Conservation (phyloP, 2,888 invertebrate genomes). For the Frankliniella intonsa region DNA sequence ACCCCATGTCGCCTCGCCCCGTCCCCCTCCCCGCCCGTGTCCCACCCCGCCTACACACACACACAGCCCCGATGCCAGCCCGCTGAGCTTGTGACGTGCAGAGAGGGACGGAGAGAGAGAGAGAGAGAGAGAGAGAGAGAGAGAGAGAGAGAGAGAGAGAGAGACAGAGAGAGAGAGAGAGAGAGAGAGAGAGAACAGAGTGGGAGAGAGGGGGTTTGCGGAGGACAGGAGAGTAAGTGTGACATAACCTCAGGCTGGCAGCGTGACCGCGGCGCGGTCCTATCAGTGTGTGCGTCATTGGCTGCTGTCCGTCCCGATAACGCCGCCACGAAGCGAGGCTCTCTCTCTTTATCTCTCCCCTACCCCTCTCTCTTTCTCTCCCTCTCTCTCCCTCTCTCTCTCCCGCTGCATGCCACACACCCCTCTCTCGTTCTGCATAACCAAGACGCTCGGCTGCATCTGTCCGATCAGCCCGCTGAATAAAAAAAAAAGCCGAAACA, state of each 20-base stretch:
- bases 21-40: background rate
- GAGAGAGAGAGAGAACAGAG: background rate
- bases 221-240: background rate
- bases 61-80: background rate
- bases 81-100: background rate
- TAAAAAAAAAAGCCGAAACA: slow-evolving; percentile 5
- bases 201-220: background rate
- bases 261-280: background rate
- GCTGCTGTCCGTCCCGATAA: slow-evolving; percentile 6
- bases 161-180: slow-evolving; percentile 3
- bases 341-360: no score
- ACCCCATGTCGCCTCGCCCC: background rate
- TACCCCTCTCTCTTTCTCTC: no score
- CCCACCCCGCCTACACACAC: background rate
- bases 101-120: background rate
- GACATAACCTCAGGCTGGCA: slow-evolving; percentile 14
- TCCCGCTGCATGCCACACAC: no score
- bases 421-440: no score
- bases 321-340: background rate
- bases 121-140: background rate
- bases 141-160: slow-evolving; percentile 9
- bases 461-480: background rate
- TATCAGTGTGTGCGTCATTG: slow-evolving; percentile 26
- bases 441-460: no score
- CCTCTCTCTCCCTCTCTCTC: no score